Percentiles rank a stretch among this genome's conserved stretches.
Conservation (phyloP, 37 sponge, comb jelly and placozoan species). For the Lycopodina hypogea region DNA sequence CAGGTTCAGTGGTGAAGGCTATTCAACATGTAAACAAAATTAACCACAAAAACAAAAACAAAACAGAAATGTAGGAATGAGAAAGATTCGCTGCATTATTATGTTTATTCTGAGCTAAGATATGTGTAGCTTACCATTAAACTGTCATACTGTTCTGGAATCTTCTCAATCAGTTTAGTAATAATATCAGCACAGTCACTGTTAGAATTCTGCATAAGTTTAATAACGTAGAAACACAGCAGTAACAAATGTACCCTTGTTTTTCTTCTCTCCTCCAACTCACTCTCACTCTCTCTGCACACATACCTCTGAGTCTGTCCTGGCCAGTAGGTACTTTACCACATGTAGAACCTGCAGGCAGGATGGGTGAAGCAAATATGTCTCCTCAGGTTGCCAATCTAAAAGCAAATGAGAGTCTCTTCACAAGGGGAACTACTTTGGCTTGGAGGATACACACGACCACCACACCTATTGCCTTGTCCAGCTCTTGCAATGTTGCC, state of each 20-base stretch:
- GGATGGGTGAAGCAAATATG: slow-evolving; percentile 22
- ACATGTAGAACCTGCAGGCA: slow-evolving; percentile 21
- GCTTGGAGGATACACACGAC: too few relatives aligned
- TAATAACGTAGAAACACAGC: neutral
- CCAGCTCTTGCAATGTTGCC: slow-evolving; percentile 47
- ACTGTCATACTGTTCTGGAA: slow-evolving; percentile 1
- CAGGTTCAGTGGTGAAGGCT: slow-evolving; percentile 14
- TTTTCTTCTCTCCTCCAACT: too few relatives aligned
- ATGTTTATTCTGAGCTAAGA: too few relatives aligned
- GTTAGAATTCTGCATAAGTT: neutral
- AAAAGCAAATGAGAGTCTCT: too few relatives aligned
- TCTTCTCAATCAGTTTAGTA: neutral
- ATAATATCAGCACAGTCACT: neutral
- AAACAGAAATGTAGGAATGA: too few relatives aligned
- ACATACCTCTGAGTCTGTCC: neutral
- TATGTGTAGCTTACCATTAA: neutral
- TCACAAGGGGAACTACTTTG: too few relatives aligned
- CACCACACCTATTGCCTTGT: slow-evolving; percentile 42
- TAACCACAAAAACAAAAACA: neutral
- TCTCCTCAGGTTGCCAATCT: slow-evolving; percentile 36
- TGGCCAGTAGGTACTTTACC: slow-evolving; percentile 2
- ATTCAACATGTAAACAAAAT: neutral
- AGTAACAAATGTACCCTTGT: too few relatives aligned
- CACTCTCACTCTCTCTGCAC: too few relatives aligned
- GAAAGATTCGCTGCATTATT: too few relatives aligned